A percentile compares a stretch with the other conserved stretches of the same genome.
Conservation (phyloP, 2,797 vertebrate genomes). For the Rhinophrynus dorsalis region DNA sequence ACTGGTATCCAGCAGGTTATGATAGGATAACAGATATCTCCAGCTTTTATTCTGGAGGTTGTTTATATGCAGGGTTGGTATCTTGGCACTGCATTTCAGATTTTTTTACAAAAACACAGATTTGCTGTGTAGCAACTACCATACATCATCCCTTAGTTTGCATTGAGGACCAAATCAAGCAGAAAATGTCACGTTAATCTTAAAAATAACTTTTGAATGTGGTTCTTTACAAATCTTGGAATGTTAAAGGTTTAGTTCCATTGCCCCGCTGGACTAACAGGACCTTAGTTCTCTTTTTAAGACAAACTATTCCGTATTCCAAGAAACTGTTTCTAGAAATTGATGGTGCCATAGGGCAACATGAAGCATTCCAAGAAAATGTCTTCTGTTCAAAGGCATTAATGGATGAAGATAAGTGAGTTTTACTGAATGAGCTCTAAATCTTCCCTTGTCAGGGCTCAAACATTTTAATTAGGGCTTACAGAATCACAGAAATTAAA, state of each 20-base stretch:
- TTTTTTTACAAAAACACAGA: slow-evolving; percentile 22
- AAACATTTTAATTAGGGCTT: slow-evolving; percentile 40
- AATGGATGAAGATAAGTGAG: slow-evolving; percentile 49
- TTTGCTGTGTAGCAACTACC: slow-evolving; percentile 1
- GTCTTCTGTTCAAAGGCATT: slow-evolving; percentile 37
- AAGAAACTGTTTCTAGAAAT: slow-evolving; percentile 35
- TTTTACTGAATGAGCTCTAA: slow-evolving; percentile 42
- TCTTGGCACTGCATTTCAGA: slow-evolving; percentile 8
- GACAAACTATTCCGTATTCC: slow-evolving; percentile 35
- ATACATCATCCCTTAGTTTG: slow-evolving; percentile 27
- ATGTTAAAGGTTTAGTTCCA: slow-evolving; percentile 42
- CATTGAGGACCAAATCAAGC: slow-evolving; percentile 6
- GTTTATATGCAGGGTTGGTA: slow-evolving; percentile 4
- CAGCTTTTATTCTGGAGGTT: too few relatives aligned
- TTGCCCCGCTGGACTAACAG: background rate
- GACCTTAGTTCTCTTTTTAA: slow-evolving; percentile 1
- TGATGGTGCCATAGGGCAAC: slow-evolving; percentile 46
- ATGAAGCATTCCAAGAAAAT: slow-evolving; percentile 45
- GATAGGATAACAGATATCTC: background rate
- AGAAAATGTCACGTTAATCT: slow-evolving; percentile 32
- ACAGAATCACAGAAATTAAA: slow-evolving; percentile 40
- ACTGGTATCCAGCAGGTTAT: too few relatives aligned
- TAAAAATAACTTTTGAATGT: slow-evolving; percentile 30
- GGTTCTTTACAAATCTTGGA: slow-evolving; percentile 25
- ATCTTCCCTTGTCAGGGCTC: slow-evolving; percentile 28